These are phyloP conservation scores for Etheostoma spectabile DNA, from an alignment of 2,113 vertebrate genomes.

Conservation along the genomic window DNA sequence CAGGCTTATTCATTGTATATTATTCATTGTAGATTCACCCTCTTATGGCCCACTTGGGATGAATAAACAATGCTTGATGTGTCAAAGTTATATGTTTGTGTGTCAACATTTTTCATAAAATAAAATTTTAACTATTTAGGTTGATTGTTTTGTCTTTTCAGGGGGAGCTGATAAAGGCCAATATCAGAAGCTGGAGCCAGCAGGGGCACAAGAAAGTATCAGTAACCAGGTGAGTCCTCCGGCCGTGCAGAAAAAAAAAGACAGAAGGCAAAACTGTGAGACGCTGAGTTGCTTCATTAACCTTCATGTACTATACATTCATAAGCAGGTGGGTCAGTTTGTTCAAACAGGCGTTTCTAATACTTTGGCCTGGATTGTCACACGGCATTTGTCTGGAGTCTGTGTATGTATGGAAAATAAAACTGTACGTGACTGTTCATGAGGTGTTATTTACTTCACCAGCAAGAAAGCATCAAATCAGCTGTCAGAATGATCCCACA, in stretches of 20 bases:
- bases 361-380: slow-evolving; percentile 16
- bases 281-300: slow-evolving; percentile 74
- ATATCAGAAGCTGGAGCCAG: slow-evolving; percentile 45
- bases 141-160: neutral
- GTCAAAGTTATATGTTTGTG: slow-evolving; percentile 17
- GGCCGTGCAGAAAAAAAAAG: slow-evolving; percentile 45
- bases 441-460: slow-evolving; percentile 10
- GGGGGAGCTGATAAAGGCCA: slow-evolving; percentile 30
- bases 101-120: neutral
- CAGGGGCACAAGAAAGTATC: slow-evolving; percentile 37
- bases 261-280: slow-evolving; percentile 72
- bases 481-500: slow-evolving; percentile 11
- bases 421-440: neutral
- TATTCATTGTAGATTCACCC: slow-evolving; percentile 53
- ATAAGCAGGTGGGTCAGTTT: slow-evolving; percentile 56
- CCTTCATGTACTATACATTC: slow-evolving; percentile 69
- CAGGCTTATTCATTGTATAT: slow-evolving; percentile 47
- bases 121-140: neutral
- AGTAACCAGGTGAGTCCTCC: slow-evolving; percentile 58
- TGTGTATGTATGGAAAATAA: neutral
- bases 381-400: neutral
- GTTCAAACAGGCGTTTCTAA: slow-evolving; percentile 51
- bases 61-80: slow-evolving; percentile 19
- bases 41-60: slow-evolving; percentile 39
- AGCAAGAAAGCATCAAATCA: slow-evolving; percentile 14